Conservation (phyloP, 2,113 vertebrate genomes). For the Hucho hucho region DNA sequence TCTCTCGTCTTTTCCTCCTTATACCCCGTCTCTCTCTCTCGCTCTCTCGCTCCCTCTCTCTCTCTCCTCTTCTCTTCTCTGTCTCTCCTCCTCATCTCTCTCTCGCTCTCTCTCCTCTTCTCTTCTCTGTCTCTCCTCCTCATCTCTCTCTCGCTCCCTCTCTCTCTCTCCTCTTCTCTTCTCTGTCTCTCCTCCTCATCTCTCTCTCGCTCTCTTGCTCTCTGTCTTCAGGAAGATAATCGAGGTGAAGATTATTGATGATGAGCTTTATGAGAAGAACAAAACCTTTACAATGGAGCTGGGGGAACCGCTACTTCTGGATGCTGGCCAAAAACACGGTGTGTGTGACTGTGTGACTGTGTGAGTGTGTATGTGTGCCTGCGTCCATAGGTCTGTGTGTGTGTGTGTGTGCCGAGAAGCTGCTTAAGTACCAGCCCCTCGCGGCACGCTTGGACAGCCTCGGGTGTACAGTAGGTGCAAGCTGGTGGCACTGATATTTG, state of each 20-base stretch:
- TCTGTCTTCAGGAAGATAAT: slow-evolving; percentile 72
- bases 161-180: no score
- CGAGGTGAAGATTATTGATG: slow-evolving; percentile 77
- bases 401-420: no score
- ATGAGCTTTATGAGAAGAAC: slow-evolving; percentile 78
- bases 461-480: no score
- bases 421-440: no score
- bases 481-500: no score
- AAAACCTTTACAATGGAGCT: slow-evolving; percentile 75
- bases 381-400: no score
- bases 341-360: neutral
- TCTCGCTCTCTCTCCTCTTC: neutral
- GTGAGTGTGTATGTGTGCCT: no score
- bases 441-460: no score
- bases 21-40: neutral
- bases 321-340: slow-evolving; percentile 77
- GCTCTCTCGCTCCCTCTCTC: no score
- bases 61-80: neutral
- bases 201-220: neutral
- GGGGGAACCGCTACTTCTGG: slow-evolving; percentile 74
- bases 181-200: no score
- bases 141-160: neutral
- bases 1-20: neutral
- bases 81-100: slow-evolving; percentile 16
- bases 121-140: neutral